phyloP scores from a whole-genome alignment of 2,888 invertebrate species.

The Macaria notata region DNA sequence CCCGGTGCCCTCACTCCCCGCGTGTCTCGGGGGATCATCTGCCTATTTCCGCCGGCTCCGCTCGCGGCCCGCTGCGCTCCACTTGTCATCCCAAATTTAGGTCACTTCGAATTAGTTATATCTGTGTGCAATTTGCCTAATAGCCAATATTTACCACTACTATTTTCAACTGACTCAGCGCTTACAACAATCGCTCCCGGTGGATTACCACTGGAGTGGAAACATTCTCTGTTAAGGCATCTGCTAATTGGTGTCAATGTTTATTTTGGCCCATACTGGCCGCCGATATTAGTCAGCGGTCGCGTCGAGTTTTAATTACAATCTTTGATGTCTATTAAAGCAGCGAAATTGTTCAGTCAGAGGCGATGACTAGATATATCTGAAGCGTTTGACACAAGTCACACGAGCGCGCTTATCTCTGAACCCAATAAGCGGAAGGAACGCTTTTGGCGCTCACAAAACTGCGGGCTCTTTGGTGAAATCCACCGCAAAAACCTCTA shows the following conservation, averaged over 20 bases:
- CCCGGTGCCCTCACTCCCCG: conserved; percentile 51
- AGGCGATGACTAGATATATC: conserved; percentile 26
- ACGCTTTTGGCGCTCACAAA: conserved; percentile 43
- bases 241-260: conserved; percentile 62
- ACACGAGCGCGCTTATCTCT: conserved; percentile 24
- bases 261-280: conserved; percentile 52
- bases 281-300: conserved; percentile 42
- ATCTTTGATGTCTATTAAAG: conserved; percentile 44
- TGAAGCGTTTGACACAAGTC: conserved; percentile 17
- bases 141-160: conserved; percentile 43
- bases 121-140: conserved; percentile 58
- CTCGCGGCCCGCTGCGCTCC: conserved; percentile 47
- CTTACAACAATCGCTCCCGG: conserved; percentile 36
- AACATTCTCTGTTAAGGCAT: conserved; percentile 34
- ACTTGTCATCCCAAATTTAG: conserved; percentile 67
- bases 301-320: conserved; percentile 46
- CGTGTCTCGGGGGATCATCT: conserved; percentile 59
- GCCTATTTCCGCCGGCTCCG: conserved; percentile 55
- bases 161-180: conserved; percentile 39
- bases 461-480: conserved; percentile 47
- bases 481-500: conserved; percentile 61
- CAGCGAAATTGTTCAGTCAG: conserved; percentile 35
- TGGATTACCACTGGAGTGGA: conserved; percentile 42
- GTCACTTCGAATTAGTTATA: conserved; percentile 69
- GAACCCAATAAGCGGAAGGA: conserved; percentile 43